Evolutionary conservation across 2,797 vertebrate species (phyloP).

Genomic region (Capromys pilorides): DNA sequence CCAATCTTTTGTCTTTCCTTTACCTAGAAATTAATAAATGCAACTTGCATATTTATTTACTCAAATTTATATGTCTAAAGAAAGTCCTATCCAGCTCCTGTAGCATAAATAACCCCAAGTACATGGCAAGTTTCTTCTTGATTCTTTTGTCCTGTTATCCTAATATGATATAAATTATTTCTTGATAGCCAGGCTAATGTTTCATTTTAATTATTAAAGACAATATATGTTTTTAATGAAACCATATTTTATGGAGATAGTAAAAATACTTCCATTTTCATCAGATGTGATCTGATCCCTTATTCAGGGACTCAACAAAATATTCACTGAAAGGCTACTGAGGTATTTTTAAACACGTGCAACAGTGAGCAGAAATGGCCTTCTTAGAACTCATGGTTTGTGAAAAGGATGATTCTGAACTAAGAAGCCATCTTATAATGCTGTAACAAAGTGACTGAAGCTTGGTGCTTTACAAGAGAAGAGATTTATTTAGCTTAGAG

Average conservation of each 20-base stretch:
- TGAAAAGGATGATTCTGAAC: background rate
- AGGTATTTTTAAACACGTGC: background rate
- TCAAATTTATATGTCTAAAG: background rate
- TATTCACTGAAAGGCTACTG: background rate
- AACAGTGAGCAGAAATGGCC: background rate
- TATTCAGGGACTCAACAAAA: background rate
- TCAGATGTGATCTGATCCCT: background rate
- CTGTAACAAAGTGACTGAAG: background rate
- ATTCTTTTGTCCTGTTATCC: background rate
- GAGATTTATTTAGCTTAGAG: background rate
- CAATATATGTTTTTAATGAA: constrained; percentile 11
- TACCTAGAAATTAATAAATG: background rate
- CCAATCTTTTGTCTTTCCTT: constrained; percentile 1
- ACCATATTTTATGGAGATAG: background rate
- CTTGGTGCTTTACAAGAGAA: background rate
- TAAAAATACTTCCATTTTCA: background rate
- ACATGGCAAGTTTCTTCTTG: background rate
- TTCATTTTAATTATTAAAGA: constrained; percentile 5
- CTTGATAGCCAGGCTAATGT: background rate
- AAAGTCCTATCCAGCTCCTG: background rate
- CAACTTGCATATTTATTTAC: background rate
- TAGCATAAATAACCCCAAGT: background rate
- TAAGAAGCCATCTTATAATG: background rate
- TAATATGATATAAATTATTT: constrained; percentile 8
- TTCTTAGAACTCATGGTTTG: background rate